Percentiles rank a stretch among this genome's conserved stretches.
phyloP scores from a whole-genome alignment of 2,888 invertebrate species.

The Scaptomyza flava region DNA sequence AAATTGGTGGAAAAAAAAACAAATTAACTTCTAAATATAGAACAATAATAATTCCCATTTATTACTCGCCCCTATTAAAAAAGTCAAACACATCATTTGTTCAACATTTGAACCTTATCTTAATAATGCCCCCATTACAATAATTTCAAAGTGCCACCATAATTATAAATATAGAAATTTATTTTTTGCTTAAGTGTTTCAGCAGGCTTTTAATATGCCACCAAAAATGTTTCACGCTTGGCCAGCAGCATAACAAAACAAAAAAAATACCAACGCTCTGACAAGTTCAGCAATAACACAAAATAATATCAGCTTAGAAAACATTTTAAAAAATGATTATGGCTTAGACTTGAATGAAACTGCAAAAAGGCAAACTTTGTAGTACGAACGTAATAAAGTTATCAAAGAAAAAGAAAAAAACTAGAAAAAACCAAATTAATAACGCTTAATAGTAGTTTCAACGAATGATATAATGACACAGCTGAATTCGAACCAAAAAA shows the following conservation, averaged over 20 bases:
- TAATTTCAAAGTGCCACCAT: constrained; percentile 12
- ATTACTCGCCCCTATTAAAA: not conserved
- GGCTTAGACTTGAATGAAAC: not conserved
- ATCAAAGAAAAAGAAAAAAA: constrained; percentile 12
- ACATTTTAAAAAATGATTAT: not conserved
- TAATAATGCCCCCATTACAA: constrained; percentile 10
- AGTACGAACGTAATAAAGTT: not conserved
- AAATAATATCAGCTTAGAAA: not conserved
- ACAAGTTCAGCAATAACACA: constrained; percentile 42
- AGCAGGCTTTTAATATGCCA: constrained; percentile 37
- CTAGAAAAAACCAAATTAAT: constrained; percentile 5
- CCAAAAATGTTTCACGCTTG: constrained; percentile 52
- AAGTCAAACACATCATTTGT: not conserved
- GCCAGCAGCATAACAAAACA: constrained; percentile 32
- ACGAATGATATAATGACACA: constrained; percentile 51
- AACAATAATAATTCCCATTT: not conserved
- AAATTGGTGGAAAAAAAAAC: not conserved
- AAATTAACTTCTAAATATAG: constrained; percentile 5
- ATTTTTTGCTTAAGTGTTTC: constrained; percentile 40
- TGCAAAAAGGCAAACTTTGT: not conserved
- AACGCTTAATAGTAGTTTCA: constrained; percentile 14
- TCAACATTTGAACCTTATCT: constrained; percentile 9
- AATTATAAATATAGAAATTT: constrained; percentile 1
- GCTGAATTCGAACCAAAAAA: constrained; percentile 31
- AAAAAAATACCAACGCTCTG: constrained; percentile 52